Conservation (phyloP, 2,888 invertebrate species). For the Thelaira solivaga region DNA sequence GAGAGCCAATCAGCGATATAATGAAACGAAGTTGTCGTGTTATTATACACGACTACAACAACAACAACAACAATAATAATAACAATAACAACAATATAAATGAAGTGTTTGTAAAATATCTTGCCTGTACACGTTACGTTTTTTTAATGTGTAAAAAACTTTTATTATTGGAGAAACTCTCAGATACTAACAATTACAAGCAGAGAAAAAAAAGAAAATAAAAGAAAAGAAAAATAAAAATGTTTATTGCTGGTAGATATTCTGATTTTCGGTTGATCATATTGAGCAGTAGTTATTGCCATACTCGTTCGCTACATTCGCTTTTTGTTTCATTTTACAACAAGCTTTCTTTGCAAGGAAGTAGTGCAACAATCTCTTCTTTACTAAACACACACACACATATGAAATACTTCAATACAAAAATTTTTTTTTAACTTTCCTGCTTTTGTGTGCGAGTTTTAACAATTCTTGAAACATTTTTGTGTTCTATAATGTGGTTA, state of each 20-base stretch:
- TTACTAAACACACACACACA: too few relatives aligned
- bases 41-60: constrained; percentile 17
- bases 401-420: too few relatives aligned
- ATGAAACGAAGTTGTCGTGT: constrained; percentile 53
- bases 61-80: too few relatives aligned
- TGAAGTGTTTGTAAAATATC: constrained; percentile 8
- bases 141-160: too few relatives aligned
- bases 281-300: neutral
- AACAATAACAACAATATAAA: neutral
- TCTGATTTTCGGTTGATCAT: constrained; percentile 8
- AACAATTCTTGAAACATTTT: neutral
- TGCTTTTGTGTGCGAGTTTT: neutral
- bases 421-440: too few relatives aligned
- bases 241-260: too few relatives aligned
- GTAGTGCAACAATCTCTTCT: constrained; percentile 5
- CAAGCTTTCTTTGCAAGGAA: constrained; percentile 29
- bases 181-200: neutral
- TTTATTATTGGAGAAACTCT: neutral
- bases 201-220: too few relatives aligned
- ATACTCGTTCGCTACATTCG: constrained; percentile 31
- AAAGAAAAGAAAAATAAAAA: too few relatives aligned
- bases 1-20: constrained; percentile 45
- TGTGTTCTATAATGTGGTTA: neutral
- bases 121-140: neutral
- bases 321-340: constrained; percentile 21